Evolutionary conservation across 2,113 vertebrate species (phyloP), one percentile per base, ranked within the genome.

Genomic region (Salvelinus fontinalis): DNA sequence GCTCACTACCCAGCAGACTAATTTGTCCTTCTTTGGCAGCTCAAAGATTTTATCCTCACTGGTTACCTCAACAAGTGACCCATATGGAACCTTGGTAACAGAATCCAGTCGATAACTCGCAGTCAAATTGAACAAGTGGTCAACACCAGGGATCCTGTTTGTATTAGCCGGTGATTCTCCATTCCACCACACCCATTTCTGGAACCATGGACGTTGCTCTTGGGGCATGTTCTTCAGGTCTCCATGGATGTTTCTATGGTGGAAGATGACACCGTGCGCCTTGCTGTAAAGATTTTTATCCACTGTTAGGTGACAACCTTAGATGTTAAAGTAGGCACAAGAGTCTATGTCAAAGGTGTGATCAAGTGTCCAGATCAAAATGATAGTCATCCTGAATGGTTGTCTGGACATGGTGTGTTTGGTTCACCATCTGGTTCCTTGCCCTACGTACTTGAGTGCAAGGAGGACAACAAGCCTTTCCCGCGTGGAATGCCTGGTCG

Each of bases 121-220:
- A 39, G 94, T 95, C 80, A 95, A 83, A 77, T 95, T 95, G 76
- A 95, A 95, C 20, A 95, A 89, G 66, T 94, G 93, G 54, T 95
- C 94, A 9, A 94, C 93, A 14, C 94, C 94, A 79, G 87, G 93
- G 81, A 94, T 94, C 31, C 93, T 92, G 6, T 92, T 91, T 3
- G 94, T 94, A 18, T 95, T 93, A 34, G 94, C 94, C 39, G 95
- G 95, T 65, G 95, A 95, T 78, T 95, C 95, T 81, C 94, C 72
- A 79, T 95, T 95, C 94, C 94, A 95, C 95, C 95, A 95, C 84
- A 95, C 94, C 95, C 95, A 95, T 78, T 95, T 95, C 87, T 95
- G 95, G 87, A 95, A 95, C 0, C 93, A 89, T 67, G 95, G 95
- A 65, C 94, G 92, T 11, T 87, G 88, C 79, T 94, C 92, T 81